phyloP scores from a whole-genome alignment of 2,113 vertebrate genomes.

The Protobothrops flavoviridis region DNA sequence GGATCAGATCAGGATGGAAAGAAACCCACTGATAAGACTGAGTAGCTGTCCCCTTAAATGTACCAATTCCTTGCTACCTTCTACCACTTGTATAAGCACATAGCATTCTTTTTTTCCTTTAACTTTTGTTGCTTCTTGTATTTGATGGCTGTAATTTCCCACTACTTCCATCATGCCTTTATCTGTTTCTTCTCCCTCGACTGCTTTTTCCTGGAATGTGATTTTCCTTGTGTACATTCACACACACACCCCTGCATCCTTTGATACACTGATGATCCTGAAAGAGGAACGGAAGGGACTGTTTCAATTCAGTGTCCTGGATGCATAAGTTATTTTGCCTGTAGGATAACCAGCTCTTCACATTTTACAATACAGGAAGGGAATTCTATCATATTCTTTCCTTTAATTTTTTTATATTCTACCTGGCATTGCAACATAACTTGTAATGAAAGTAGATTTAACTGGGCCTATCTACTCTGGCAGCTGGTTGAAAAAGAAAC shows the following conservation, averaged over 20 bases:
- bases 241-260: neutral
- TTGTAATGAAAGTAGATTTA: slow-evolving; percentile 36
- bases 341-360: neutral
- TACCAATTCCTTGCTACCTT: neutral
- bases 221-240: neutral
- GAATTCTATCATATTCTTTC: neutral
- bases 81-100: neutral
- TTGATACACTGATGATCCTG: neutral
- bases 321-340: neutral
- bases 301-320: neutral
- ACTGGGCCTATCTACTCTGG: slow-evolving; percentile 22
- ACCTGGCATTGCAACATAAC: slow-evolving; percentile 11
- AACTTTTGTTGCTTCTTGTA: neutral
- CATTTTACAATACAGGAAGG: neutral
- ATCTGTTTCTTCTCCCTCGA: neutral
- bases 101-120: neutral
- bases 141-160: neutral
- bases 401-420: slow-evolving; percentile 28
- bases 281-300: neutral
- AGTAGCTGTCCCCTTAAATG: neutral
- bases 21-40: neutral
- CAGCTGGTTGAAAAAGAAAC: slow-evolving; percentile 40
- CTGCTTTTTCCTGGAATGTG: neutral
- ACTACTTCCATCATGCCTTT: neutral
- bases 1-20: neutral